A percentile compares a stretch with the other conserved stretches of the same genome.
These are phyloP conservation scores for Connochaetes taurinus DNA, from an alignment of 2,113 vertebrate genomes.

Conservation along the genomic window DNA sequence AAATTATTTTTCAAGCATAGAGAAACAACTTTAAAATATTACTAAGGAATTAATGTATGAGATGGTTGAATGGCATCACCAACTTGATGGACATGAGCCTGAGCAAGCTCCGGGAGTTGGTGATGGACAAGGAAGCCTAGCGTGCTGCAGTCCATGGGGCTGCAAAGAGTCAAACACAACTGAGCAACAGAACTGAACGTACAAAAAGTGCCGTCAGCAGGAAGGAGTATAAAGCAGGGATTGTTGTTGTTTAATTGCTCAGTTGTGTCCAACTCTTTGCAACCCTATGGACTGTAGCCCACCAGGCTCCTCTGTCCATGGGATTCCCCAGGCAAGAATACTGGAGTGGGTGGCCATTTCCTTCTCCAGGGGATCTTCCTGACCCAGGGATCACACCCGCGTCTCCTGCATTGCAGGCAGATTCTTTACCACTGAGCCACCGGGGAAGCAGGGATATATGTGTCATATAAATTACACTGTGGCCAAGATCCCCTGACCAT, in stretches of 20 bases:
- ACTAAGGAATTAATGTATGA: background rate
- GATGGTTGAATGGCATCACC: background rate
- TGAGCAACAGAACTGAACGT: background rate
- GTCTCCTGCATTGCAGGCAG: background rate
- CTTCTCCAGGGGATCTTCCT: background rate
- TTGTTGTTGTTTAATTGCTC: background rate
- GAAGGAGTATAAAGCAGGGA: accelerated
- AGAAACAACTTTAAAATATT: background rate
- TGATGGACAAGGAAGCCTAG: background rate
- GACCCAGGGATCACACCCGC: background rate
- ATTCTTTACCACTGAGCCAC: background rate
- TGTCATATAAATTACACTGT: background rate
- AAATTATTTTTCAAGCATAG: background rate
- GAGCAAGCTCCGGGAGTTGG: background rate
- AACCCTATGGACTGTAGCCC: background rate
- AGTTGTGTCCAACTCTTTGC: background rate
- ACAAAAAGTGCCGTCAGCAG: background rate
- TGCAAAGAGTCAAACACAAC: background rate
- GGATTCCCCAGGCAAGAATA: background rate
- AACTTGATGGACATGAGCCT: background rate
- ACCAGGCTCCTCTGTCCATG: background rate
- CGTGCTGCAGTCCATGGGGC: background rate
- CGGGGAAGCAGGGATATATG: accelerated
- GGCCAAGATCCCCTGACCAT: background rate
- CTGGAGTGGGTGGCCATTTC: background rate